Percentiles rank a stretch among this genome's conserved stretches.
These are phyloP conservation scores for Triops cancriformis DNA, from an alignment of 1,140 invertebrate genomes.

Conservation along the genomic window DNA sequence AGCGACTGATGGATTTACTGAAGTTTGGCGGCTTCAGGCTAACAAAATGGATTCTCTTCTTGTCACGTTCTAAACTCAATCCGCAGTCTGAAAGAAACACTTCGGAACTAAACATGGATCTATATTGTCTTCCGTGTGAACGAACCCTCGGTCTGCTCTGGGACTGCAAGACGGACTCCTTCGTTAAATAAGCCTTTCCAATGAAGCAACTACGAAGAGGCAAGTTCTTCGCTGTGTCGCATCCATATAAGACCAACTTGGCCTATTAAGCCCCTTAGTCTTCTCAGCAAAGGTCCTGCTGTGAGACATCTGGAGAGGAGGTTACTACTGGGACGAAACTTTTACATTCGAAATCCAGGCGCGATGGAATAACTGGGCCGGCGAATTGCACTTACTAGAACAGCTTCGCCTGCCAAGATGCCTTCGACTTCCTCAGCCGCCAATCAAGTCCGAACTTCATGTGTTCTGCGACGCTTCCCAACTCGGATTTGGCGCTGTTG, in stretches of 20 bases:
- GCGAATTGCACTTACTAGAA: background rate
- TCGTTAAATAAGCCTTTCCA: background rate
- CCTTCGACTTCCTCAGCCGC: background rate
- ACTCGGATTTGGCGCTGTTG: slow-evolving; percentile 23
- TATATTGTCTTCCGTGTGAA: no score
- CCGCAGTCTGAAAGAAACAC: background rate
- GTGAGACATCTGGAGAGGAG: slow-evolving; percentile 18
- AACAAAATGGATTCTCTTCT: background rate
- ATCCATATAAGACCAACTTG: slow-evolving; percentile 5
- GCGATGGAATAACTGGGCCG: background rate
- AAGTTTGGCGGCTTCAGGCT: background rate
- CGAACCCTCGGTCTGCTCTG: no score
- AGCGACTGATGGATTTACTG: background rate
- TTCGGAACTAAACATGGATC: no score
- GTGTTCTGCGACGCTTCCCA: slow-evolving; percentile 21
- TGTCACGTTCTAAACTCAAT: background rate
- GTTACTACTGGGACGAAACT: background rate
- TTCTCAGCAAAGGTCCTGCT: background rate
- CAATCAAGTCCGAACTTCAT: background rate
- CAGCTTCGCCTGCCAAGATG: background rate
- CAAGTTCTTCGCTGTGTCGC: background rate
- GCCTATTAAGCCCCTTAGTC: background rate
- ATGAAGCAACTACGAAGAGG: background rate
- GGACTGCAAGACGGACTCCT: slow-evolving; percentile 14
- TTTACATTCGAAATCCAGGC: background rate